Conservation (phyloP, 2,797 vertebrate species). For the Phataginus tricuspis region DNA sequence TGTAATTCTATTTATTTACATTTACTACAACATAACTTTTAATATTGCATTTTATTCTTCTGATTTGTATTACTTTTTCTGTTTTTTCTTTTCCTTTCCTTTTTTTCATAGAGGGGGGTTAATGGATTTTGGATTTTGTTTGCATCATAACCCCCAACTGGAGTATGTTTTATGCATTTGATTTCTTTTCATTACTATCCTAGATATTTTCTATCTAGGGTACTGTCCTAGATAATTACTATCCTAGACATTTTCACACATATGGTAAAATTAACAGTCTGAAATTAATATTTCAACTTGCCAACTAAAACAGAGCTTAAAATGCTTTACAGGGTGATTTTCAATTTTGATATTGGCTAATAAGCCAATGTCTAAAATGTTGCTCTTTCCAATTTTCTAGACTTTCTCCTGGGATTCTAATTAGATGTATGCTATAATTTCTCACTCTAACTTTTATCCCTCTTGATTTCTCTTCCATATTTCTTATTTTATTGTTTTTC, state of each 20-base stretch:
- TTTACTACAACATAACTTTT: background rate
- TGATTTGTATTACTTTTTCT: background rate
- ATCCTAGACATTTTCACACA: background rate
- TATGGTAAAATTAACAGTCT: background rate
- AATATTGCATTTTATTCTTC: background rate
- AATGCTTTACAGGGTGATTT: constrained; percentile 18
- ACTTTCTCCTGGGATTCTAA: background rate
- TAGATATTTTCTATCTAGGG: background rate
- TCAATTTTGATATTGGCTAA: background rate
- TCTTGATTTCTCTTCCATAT: background rate
- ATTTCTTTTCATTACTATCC: background rate
- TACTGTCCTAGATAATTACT: background rate
- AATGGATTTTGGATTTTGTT: background rate
- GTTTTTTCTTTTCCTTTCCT: background rate
- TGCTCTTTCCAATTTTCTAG: background rate
- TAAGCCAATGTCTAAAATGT: background rate
- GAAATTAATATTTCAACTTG: background rate
- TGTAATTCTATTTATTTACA: background rate
- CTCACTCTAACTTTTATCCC: background rate
- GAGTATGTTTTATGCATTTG: background rate
- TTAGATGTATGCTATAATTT: background rate
- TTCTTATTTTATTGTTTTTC: background rate
- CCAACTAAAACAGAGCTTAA: background rate
- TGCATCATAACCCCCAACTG: background rate
- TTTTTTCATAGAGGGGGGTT: background rate